Evolutionary conservation across 1,140 invertebrate genomes (phyloP), one percentile per base, ranked within the genome.

Genomic region (Drosophila pandora): DNA sequence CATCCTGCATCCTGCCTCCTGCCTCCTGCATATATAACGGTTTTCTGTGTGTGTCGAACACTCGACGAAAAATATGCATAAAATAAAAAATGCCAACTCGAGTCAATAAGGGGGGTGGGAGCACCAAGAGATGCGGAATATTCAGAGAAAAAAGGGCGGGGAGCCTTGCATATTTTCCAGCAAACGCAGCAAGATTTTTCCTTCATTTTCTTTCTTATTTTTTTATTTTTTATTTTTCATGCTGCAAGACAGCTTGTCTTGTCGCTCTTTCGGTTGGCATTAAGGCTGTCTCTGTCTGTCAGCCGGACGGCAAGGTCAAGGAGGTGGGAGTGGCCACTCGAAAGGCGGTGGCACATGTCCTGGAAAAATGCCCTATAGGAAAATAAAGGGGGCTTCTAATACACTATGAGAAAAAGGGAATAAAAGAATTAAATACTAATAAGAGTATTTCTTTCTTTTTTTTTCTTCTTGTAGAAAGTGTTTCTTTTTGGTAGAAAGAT

Each of bases 311-410:
- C 58, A 61, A 76, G 82, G 54, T 84, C 50, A 61, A 76, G 82
- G 47, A 68, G 76, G 59, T 56, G 21, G 21, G 76, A 84, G 80
- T 80, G 80, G 71, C 71, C 67, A 85, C 80, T 80, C 67, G 50
- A 80, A 85, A 17, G 76, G 81, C 65, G 43, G 21, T 59, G 48
- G 49, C 70, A 79, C 48, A 56, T 47, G 64, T 57, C 23, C 49
- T 60, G 53, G 52, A 76, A 68, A 61, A 54, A 48, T 52, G 49
- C 41, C 52, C 63, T 67, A 6, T 3, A 9, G 8, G 41, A 43
- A 43, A 21, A 43, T 37, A n/a, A n/a, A 12, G 34, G 10, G 10
- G 34, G 10, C 2, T 10, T 12, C 3, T 37, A 0, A 37, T 37
- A 8, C 13, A 43, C 41, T 17, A 3, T 0, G 10, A 43, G 17